These are phyloP conservation scores for Hoplostethus mediterraneus DNA, from an alignment of 2,797 vertebrate genomes.

Conservation along the genomic window DNA sequence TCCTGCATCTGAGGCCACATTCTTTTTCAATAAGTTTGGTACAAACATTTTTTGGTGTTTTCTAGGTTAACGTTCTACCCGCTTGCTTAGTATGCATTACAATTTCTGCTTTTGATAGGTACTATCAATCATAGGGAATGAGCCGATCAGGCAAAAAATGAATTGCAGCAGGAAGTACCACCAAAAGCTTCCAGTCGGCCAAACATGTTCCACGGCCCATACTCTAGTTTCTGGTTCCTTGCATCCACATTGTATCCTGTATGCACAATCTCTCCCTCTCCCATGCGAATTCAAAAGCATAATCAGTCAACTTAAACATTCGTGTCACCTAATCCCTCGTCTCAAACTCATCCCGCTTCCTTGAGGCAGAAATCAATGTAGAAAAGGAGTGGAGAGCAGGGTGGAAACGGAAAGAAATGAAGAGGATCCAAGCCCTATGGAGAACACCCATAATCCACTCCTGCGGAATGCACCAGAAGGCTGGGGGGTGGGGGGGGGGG, in stretches of 20 bases:
- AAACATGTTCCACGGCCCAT: constrained; percentile 49
- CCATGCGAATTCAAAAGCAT: constrained; percentile 38
- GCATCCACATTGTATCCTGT: constrained; percentile 54
- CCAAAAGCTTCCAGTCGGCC: constrained; percentile 52
- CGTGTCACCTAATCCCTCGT: constrained; percentile 66
- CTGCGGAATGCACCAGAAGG: constrained; percentile 7
- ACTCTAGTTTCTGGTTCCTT: constrained; percentile 28
- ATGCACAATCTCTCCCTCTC: constrained; percentile 42
- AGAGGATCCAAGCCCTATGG: background rate
- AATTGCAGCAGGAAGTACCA: constrained; percentile 54
- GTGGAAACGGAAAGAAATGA: constrained; percentile 1
- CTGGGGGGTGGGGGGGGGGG: background rate
- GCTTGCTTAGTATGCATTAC: constrained; percentile 71
- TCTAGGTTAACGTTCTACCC: constrained; percentile 15
- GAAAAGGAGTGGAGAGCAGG: constrained; percentile 23
- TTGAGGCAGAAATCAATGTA: constrained; percentile 41
- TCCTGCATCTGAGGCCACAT: constrained; percentile 8
- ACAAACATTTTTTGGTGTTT: constrained; percentile 30
- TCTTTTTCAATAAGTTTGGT: constrained; percentile 30
- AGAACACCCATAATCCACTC: constrained; percentile 3
- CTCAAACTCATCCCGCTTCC: constrained; percentile 61
- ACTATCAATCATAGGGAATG: constrained; percentile 73
- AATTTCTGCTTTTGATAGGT: constrained; percentile 60
- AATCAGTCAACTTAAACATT: constrained; percentile 81
- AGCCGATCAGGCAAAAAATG: constrained; percentile 62